Base-by-base conservation (phyloP, 2,888 invertebrate species). In the Eutolmus rufibarbis region DNA sequence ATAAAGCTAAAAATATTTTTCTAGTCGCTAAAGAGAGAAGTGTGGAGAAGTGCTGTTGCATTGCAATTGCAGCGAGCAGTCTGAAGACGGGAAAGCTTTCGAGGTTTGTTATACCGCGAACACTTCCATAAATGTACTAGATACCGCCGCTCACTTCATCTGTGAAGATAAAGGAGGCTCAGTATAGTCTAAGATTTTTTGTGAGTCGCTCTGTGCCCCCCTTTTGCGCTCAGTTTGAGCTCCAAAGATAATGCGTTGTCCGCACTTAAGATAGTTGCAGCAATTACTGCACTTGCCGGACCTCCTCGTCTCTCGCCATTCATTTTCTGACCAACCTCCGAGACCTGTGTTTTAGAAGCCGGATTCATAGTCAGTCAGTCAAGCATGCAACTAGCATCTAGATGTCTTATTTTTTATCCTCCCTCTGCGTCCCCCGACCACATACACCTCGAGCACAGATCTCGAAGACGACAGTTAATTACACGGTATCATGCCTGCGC, bases 1-100 rank as follows among this genome's bases (percentile, higher is more conserved):
- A 43, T 46, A 40, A 57, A 82, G 82, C 31, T 74, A 85, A 85
- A 85, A 85, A 85, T 85, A 85, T 85, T 85, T 74, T 34, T 74
- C 46, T 28, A 85, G 74, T 46, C 40, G 74, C 74, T 66, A 85
- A 34, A 34, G 34, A 85, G 43, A 74, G 19, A n/a, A 74, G 43
- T 28, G 31, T 43, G 43, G 43, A 74, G 34, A 34, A 34, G 28
- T 43, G 43, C 85, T 40, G n/a, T 57, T 43, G 43, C 85, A 74
- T 46, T 46, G 85, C 37, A 37, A 74, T 16, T 66, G 74, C 74
- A 28, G 31, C 85, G 74, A 2, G 16, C 43, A 46, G 43, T 3
- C 16, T 16, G 37, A 40, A 23, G 51, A 66, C 57, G 66, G 57
- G 82, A 85, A 85, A 74, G 85, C 74, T 74, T n/a, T 16, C 2